Evolutionary conservation across 2,113 vertebrate genomes (phyloP).

Genomic region (Panthera leo): DNA sequence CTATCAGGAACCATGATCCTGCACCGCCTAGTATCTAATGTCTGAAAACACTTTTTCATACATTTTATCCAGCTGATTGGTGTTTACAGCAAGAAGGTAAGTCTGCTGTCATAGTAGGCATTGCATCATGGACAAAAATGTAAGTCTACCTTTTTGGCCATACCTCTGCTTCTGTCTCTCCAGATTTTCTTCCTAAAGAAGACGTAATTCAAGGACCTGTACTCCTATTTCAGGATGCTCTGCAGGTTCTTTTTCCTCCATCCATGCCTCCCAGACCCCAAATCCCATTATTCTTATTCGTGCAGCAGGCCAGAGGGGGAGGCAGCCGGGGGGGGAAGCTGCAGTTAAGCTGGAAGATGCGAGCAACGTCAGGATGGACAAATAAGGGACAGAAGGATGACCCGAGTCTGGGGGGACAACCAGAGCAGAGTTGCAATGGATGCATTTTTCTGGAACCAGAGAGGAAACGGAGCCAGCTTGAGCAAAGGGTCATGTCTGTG

Average conservation of each 20-base stretch:
- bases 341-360: background rate
- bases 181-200: background rate
- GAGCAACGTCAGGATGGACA: background rate
- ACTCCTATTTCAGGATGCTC: background rate
- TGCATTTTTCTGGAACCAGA: background rate
- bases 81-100: background rate
- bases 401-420: background rate
- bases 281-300: background rate
- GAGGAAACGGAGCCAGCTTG: background rate
- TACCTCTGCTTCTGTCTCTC: background rate
- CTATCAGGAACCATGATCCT: background rate
- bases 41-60: background rate
- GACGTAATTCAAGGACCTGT: no score
- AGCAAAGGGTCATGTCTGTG: background rate
- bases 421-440: background rate
- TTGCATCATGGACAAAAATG: background rate
- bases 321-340: background rate
- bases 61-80: background rate
- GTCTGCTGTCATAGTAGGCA: background rate
- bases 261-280: background rate
- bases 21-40: background rate
- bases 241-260: background rate
- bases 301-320: background rate
- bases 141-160: background rate
- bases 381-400: background rate